A percentile compares a stretch with the other conserved stretches of the same genome.
Evolutionary conservation across 2,797 vertebrate species (phyloP).

Genomic region (Synaphobranchus kaupii): DNA sequence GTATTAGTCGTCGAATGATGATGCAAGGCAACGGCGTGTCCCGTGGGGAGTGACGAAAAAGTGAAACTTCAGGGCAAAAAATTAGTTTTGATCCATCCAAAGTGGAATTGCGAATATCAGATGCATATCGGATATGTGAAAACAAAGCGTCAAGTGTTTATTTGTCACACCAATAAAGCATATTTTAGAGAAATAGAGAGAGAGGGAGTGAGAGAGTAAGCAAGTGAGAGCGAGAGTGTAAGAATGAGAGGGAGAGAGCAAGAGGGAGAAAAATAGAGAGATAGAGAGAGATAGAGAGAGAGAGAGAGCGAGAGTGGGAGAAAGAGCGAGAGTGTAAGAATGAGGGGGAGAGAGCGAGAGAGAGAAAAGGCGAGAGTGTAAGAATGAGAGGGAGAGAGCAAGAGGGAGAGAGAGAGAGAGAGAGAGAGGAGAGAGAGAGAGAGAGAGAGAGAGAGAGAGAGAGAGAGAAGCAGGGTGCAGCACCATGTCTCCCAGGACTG

Average conservation of each 20-base stretch:
- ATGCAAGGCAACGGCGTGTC: background rate
- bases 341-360: slow-evolving; percentile 39
- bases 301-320: slow-evolving; percentile 48
- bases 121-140: background rate
- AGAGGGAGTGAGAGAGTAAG: slow-evolving; percentile 31
- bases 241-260: slow-evolving; percentile 38
- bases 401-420: slow-evolving; percentile 40
- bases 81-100: no score
- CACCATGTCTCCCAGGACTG: background rate
- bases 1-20: background rate
- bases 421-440: slow-evolving; percentile 37
- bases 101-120: no score
- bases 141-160: background rate
- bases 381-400: slow-evolving; percentile 45
- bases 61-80: no score
- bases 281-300: slow-evolving; percentile 38
- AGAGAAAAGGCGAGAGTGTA: no score
- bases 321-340: background rate
- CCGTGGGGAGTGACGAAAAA: no score
- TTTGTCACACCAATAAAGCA: no score
- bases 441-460: slow-evolving; percentile 38
- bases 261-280: slow-evolving; percentile 1
- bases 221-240: slow-evolving; percentile 34
- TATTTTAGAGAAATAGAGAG: background rate
- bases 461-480: slow-evolving; percentile 24